Base-by-base conservation (phyloP, 2,797 vertebrate species). In the Notolabrus celidotus region DNA sequence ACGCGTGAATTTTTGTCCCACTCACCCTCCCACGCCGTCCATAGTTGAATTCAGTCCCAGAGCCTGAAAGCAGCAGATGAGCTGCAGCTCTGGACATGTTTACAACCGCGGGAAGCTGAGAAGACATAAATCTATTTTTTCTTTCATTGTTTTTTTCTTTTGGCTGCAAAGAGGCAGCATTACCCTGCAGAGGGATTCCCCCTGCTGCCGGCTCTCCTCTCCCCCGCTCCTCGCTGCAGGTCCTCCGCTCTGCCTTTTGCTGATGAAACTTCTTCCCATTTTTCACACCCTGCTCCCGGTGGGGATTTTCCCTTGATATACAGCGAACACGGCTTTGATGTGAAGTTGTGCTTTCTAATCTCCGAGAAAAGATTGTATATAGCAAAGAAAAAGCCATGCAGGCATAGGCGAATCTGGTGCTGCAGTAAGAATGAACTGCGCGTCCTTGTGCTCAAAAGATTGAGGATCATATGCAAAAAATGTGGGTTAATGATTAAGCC, bases 1-100 rank as follows among this genome's bases (percentile, higher is more conserved):
- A 94, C 82, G 79, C 84, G 90, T 90, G 94, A 85, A 94, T 96
- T 97, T 96, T 93, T 94, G 83, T 79, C 92, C 91, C 92, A 93
- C 93, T 94, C 92, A 87, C 86, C 93, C 96, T 94, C 98, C 97
- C 95, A 99, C 97, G 95, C 95, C 67, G 88, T 84, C 87, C 83
- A 64, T 79, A 67, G 70, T 50, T 88, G 77, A 61, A 76, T 85
- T 74, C 70, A 71, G 66, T 94, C 94, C n/a, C 90, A 89, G 88
- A 93, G 94, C 93, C 94, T 77, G 74, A 50, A 71, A 72, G 50
- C 76, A 66, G 38, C 70, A 71, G 59, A 79, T 73, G 76, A 79
- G 73, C 94, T 93, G 92, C 71, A 61, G 71, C 93, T 93, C 93
- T 94, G 90, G 88, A 92, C 93, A 92, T 96, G 94, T 96, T 96